phyloP scores from a whole-genome alignment of 1,140 invertebrate genomes.

The Eumeta japonica region DNA sequence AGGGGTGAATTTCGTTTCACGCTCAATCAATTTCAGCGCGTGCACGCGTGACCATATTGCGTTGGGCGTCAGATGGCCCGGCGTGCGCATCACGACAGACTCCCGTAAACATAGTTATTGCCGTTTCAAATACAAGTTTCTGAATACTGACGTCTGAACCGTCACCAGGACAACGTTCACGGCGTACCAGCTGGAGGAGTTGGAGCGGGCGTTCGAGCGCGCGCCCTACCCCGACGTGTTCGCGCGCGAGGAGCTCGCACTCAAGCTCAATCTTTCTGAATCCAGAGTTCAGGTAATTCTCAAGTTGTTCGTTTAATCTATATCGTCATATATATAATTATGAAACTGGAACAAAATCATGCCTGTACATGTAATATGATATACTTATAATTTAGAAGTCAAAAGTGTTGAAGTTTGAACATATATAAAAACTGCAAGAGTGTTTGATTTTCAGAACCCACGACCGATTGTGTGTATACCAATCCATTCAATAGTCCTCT shows the following conservation, averaged over 20 bases:
- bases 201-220: constrained; percentile 90
- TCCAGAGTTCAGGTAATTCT: constrained; percentile 85
- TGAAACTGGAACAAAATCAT: too few relatives aligned
- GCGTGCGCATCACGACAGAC: constrained; percentile 37
- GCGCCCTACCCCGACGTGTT: constrained; percentile 97
- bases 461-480: too few relatives aligned
- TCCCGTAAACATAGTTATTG: not conserved
- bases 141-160: constrained; percentile 2
- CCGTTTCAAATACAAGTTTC: not conserved
- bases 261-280: constrained; percentile 87
- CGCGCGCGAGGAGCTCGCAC: constrained; percentile 88
- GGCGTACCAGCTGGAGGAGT: constrained; percentile 90
- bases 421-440: too few relatives aligned
- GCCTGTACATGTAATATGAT: too few relatives aligned
- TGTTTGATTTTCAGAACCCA: too few relatives aligned
- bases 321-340: not conserved
- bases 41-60: constrained; percentile 24
- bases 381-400: too few relatives aligned
- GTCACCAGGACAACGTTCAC: constrained; percentile 90
- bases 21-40: constrained; percentile 54
- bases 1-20: constrained; percentile 55
- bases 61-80: constrained; percentile 37
- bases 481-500: too few relatives aligned
- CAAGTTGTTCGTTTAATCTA: not conserved
- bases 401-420: too few relatives aligned